Conservation (phyloP, 2,888 invertebrate species). For the Cenopis cana region DNA sequence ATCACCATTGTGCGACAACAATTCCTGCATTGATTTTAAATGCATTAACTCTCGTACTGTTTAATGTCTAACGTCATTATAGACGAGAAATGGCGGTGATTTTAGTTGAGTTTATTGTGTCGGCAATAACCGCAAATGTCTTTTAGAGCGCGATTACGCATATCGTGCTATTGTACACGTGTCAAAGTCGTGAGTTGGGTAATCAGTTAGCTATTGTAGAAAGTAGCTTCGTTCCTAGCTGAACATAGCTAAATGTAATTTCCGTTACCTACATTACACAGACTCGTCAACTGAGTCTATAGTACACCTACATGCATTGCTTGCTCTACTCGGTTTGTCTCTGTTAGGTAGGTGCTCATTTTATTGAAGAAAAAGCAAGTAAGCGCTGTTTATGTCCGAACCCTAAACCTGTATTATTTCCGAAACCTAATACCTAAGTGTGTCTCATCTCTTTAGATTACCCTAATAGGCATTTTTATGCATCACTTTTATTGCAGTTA, state of each 20-base stretch:
- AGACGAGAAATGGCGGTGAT: conserved; percentile 33
- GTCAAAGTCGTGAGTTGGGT: conserved; percentile 44
- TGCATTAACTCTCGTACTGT: conserved; percentile 61
- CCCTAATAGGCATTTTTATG: too few relatives aligned
- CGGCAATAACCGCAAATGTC: conserved; percentile 42
- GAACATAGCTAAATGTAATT: not conserved
- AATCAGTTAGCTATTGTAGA: conserved; percentile 24
- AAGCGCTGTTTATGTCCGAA: too few relatives aligned
- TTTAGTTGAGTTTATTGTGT: conserved; percentile 41
- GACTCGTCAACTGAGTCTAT: not conserved
- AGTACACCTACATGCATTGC: too few relatives aligned
- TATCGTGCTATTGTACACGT: conserved; percentile 36
- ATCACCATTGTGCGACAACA: conserved; percentile 54
- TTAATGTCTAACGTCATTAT: conserved; percentile 66
- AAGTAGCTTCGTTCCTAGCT: conserved; percentile 4
- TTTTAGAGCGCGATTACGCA: conserved; percentile 26
- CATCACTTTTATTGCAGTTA: too few relatives aligned
- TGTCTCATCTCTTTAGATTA: too few relatives aligned
- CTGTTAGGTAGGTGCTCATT: too few relatives aligned
- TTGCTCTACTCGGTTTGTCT: too few relatives aligned
- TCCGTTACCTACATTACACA: not conserved
- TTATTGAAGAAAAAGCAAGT: too few relatives aligned
- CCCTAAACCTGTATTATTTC: too few relatives aligned
- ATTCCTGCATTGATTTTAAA: conserved; percentile 55
- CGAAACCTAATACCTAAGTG: too few relatives aligned